Conservation (phyloP, 2,797 vertebrate genomes). For the Myotis pilosus region DNA sequence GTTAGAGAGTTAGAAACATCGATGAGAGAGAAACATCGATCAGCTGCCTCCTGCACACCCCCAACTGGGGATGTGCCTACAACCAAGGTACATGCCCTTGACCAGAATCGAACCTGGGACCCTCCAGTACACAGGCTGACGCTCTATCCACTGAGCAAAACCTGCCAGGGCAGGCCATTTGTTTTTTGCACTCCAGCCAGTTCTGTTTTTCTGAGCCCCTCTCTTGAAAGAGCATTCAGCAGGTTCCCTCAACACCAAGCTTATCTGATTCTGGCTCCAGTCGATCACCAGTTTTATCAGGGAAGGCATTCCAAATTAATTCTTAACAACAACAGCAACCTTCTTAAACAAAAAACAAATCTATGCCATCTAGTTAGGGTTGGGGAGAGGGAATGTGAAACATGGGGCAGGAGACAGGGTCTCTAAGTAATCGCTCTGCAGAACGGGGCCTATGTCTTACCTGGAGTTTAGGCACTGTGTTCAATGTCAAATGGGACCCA, state of each 20-base stretch:
- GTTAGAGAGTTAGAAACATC: too few species aligned
- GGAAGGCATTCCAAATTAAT: not conserved
- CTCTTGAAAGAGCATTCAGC: not conserved
- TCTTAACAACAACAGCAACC: not conserved
- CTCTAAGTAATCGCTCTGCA: not conserved
- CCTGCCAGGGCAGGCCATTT: not conserved
- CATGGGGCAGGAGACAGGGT: rapidly evolving
- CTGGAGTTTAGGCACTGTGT: not conserved
- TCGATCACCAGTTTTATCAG: not conserved
- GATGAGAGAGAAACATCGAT: too few species aligned
- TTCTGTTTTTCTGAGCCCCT: not conserved
- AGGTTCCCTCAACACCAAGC: not conserved
- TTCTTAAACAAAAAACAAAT: not conserved
- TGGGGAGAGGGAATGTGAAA: not conserved
- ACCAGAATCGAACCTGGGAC: too few species aligned
- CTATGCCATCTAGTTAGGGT: not conserved
- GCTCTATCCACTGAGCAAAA: too few species aligned
- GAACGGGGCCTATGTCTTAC: not conserved
- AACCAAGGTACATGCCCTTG: too few species aligned
- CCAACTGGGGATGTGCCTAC: too few species aligned
- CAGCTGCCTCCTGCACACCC: too few species aligned
- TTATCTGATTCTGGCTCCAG: not conserved
- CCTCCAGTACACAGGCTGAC: too few species aligned
- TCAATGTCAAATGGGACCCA: not conserved
- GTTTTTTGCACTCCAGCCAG: not conserved